phyloP scores from a whole-genome alignment of 2,113 vertebrate species.

The Poecilia latipinna region DNA sequence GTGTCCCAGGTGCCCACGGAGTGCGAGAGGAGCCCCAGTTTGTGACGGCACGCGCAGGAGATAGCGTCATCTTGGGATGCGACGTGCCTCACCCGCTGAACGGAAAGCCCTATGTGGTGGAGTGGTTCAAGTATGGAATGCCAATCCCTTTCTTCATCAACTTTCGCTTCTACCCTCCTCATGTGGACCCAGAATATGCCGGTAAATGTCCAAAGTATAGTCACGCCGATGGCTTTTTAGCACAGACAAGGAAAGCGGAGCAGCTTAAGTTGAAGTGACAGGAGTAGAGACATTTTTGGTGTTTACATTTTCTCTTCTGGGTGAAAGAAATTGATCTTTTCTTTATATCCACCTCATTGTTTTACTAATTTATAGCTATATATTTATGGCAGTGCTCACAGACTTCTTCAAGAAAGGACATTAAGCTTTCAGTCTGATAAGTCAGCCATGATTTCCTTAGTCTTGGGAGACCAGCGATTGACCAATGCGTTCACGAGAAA shows the following conservation, averaged over 20 bases:
- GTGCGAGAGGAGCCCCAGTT: constrained; percentile 96
- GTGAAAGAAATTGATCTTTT: not conserved
- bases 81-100: constrained; percentile 94
- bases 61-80: constrained; percentile 94
- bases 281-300: not conserved
- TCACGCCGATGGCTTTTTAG: not conserved
- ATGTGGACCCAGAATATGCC: constrained; percentile 97
- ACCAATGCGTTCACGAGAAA: too few relatives aligned
- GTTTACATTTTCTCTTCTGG: too few relatives aligned
- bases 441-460: too few relatives aligned
- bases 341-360: not conserved
- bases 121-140: constrained; percentile 99
- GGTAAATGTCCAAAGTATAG: constrained; percentile 78
- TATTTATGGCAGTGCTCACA: not conserved
- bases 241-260: not conserved
- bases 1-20: constrained; percentile 87
- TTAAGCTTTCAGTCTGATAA: too few relatives aligned
- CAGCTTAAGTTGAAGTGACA: not conserved
- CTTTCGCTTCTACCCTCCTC: constrained; percentile 98
- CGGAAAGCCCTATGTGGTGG: constrained; percentile 97
- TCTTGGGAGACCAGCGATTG: too few relatives aligned
- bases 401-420: too few relatives aligned
- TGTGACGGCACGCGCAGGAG: constrained; percentile 95
- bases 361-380: not conserved
- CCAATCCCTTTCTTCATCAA: constrained; percentile 99